Percentiles rank a stretch among this genome's conserved stretches.
Evolutionary conservation across 2,113 vertebrate genomes (phyloP).

Genomic region (Sinocyclocheilus grahami): DNA sequence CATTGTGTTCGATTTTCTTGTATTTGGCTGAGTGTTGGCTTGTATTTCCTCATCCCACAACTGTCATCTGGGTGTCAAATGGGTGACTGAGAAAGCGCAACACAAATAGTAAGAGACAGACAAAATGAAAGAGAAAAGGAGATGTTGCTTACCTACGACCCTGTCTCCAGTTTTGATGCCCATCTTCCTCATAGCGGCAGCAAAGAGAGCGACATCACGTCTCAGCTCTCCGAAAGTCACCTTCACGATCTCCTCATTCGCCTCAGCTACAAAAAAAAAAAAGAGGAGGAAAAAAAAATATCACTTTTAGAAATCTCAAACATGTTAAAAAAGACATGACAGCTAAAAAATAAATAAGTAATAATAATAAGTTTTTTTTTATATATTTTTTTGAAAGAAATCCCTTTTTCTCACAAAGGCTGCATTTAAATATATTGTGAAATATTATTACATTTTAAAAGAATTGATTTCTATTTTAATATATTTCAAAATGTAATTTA

Average conservation of each 20-base stretch:
- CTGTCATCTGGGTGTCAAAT: background rate
- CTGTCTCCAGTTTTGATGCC: conserved; percentile 87
- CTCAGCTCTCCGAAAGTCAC: conserved; percentile 90
- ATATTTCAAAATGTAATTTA: too few species aligned
- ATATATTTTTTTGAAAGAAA: too few species aligned
- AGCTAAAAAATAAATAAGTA: background rate
- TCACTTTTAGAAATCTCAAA: background rate
- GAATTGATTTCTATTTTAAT: too few species aligned
- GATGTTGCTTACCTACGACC: conserved; percentile 85
- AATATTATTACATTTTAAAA: too few species aligned
- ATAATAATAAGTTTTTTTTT: too few species aligned
- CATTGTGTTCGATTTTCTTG: background rate
- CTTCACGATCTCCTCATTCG: conserved; percentile 87
- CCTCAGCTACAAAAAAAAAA: conserved; percentile 79
- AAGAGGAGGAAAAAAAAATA: background rate
- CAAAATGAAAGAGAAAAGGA: background rate
- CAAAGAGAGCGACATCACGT: conserved; percentile 86
- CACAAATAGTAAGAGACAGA: background rate
- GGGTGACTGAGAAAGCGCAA: background rate
- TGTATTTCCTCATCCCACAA: background rate
- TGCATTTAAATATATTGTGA: too few species aligned
- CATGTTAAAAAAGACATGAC: background rate
- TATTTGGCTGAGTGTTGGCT: background rate
- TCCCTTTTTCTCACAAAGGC: too few species aligned
- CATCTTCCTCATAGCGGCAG: conserved; percentile 95